Base-by-base conservation (phyloP, 2,888 invertebrate species). In the Rhyacophila evoluta region DNA sequence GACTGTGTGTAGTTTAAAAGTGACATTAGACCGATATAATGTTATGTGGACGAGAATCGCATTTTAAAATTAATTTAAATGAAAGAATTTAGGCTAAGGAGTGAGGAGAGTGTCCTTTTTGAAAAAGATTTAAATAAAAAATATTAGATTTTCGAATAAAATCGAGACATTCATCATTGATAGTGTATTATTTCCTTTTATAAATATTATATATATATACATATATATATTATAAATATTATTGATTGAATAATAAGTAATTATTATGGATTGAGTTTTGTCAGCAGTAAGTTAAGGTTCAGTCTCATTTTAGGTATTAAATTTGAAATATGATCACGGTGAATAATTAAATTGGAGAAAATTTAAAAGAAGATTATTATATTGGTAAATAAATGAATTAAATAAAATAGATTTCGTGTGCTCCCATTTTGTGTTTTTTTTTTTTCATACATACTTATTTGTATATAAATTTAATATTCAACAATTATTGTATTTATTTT, bases 321-420 rank as follows among this genome's bases (percentile, higher is more conserved):
- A 77, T 77, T 77, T 77, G 15, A 77, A 76, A 72, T 36, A 75
- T 67, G 74, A 71, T 77, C 71, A 77, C 55, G 74, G 68, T 74
- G 69, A 74, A 74, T 74, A 74, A 74, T 74, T 74, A 74, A 72
- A 77, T 77, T 67, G 55, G 19, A 55, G 41, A 55, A 55, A 55
- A 55, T 55, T n/a, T 55, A 6, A 55, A 55, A 55, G 15, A 55
- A 77, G 77, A 55, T 77, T 77, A 74, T 74, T 74, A 77, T 77
- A 77, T 77, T 72, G 55, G 55, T 77, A 71, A 71, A 77, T 72
- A 77, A 77, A 36, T 68, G 29, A 75, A 75, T n/a, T n/a, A n/a
- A n/a, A 27, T 33, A 72, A 75, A 77, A 77, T 77, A 77, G 77
- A 77, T 41, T 77, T 72, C 72, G 77, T 77, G 77, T 77, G 77